These are phyloP conservation scores for Grallaria varia DNA, from an alignment of 2,113 vertebrate species.

Conservation along the genomic window DNA sequence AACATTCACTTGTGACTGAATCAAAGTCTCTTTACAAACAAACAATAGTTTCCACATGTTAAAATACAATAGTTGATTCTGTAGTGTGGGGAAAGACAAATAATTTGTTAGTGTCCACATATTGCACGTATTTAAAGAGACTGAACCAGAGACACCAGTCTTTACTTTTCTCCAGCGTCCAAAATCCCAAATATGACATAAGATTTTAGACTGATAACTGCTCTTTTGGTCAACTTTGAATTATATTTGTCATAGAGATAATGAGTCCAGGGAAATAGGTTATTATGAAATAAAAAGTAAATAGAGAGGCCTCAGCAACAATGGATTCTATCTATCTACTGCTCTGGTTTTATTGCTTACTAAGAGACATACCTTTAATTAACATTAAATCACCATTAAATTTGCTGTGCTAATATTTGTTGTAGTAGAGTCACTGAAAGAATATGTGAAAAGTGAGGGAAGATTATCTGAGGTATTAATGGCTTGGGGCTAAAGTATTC, in stretches of 20 bases:
- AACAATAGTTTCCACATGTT: not conserved
- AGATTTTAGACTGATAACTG: not conserved
- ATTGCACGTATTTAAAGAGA: not conserved
- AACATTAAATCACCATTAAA: not conserved
- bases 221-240: not conserved
- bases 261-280: not conserved
- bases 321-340: rapidly evolving
- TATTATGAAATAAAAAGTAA: not conserved
- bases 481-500: not conserved
- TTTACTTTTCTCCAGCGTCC: not conserved
- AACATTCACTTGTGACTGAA: not conserved
- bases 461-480: not conserved
- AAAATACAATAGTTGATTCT: not conserved
- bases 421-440: not conserved
- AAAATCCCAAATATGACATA: not conserved
- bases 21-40: not conserved
- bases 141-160: not conserved
- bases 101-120: not conserved
- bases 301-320: not conserved
- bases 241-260: not conserved
- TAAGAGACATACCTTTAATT: not conserved
- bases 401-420: not conserved
- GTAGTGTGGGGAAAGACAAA: not conserved
- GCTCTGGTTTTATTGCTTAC: not conserved
- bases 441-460: not conserved